Conservation (phyloP, 1,140 invertebrate genomes). For the Batillaria attramentaria region DNA sequence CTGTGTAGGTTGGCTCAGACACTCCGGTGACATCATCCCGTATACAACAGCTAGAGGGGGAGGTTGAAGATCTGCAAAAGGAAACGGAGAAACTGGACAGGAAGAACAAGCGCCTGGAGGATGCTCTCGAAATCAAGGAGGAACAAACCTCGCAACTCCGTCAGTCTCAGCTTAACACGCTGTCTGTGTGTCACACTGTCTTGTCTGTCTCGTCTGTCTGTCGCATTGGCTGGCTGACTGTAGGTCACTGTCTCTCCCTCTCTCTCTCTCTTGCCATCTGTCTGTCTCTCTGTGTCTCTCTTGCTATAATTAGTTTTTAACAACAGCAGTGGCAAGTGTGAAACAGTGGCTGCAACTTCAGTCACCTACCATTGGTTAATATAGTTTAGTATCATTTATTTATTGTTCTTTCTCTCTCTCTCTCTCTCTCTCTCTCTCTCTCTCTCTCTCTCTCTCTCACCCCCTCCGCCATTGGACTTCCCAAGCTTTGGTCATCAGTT, state of each 20-base stretch:
- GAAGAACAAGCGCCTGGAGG: conserved; percentile 54
- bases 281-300: conserved; percentile 1
- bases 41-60: conserved; percentile 46
- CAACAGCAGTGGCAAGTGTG: too few relatives aligned
- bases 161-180: not conserved
- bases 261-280: conserved; percentile 29
- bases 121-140: conserved; percentile 58
- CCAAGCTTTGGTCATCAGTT: not conserved
- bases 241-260: conserved; percentile 35
- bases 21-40: too few relatives aligned
- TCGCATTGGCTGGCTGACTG: conserved; percentile 1
- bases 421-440: not conserved
- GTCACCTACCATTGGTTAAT: not conserved
- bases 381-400: not conserved
- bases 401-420: not conserved
- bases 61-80: conserved; percentile 56
- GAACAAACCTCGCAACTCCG: conserved; percentile 58
- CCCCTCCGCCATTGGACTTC: not conserved
- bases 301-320: not conserved
- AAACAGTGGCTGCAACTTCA: not conserved
- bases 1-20: too few relatives aligned
- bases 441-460: not conserved
- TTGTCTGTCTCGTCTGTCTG: too few relatives aligned
- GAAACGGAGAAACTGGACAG: conserved; percentile 52
- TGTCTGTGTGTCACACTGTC: conserved; percentile 31